phyloP scores from a whole-genome alignment of 2,888 invertebrate species.

The Caenorhabditis sp. region DNA sequence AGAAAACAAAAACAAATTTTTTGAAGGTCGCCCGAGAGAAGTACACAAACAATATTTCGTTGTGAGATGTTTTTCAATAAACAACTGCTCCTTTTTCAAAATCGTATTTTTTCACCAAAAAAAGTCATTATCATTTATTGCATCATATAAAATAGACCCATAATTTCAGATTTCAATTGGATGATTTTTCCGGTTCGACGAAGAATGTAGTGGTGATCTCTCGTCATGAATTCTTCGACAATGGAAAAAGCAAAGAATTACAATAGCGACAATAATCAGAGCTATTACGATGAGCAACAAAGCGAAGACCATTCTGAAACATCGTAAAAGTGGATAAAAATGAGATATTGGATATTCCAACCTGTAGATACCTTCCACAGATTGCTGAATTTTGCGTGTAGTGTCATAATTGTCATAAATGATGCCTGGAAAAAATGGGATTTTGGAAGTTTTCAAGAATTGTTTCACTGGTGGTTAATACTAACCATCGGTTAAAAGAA shows the following conservation, averaged over 20 bases:
- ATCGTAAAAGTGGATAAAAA: background rate
- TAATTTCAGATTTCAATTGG: conserved; percentile 50
- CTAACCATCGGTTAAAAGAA: conserved; percentile 43
- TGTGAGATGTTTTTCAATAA: background rate
- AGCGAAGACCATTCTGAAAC: conserved; percentile 40
- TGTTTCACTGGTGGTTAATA: no score
- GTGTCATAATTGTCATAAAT: conserved; percentile 57
- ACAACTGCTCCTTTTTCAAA: background rate
- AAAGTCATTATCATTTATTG: background rate
- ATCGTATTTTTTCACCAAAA: background rate
- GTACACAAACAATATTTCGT: background rate
- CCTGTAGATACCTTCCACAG: conserved; percentile 52
- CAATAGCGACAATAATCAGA: conserved; percentile 32
- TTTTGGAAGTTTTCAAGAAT: no score
- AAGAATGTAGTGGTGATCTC: conserved; percentile 44
- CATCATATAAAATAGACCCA: background rate
- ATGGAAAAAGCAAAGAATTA: conserved; percentile 44
- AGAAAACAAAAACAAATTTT: conserved; percentile 3
- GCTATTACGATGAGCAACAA: conserved; percentile 46
- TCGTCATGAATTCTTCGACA: conserved; percentile 46
- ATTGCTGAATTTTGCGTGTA: conserved; percentile 45
- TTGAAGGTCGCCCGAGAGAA: conserved; percentile 1
- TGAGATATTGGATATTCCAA: background rate
- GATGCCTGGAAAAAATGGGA: conserved; percentile 44
- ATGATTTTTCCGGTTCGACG: conserved; percentile 45